Percentiles rank a stretch among this genome's conserved stretches.
Conservation (phyloP, 2,888 invertebrate species). For the Plebejus anna region DNA sequence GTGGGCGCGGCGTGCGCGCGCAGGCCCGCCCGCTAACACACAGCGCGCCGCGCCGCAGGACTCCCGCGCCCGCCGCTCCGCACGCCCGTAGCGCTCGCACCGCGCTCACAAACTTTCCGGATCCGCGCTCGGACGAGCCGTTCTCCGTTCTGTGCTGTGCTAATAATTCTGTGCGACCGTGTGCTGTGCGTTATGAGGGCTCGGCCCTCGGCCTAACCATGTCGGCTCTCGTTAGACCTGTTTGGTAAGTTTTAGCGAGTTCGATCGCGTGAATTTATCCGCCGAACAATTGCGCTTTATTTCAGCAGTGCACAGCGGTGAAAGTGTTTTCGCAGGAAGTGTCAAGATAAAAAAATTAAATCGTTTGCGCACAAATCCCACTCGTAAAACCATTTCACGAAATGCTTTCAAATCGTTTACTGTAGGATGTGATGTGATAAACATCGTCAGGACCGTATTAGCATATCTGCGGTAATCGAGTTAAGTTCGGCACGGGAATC, state of each 20-base stretch:
- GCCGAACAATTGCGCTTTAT: conserved; percentile 45
- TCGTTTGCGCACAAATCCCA: conserved; percentile 77
- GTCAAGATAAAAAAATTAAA: conserved; percentile 54
- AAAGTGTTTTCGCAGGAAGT: conserved; percentile 54
- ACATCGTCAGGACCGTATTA: conserved; percentile 47
- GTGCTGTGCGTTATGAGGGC: conserved; percentile 70
- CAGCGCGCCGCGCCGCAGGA: conserved; percentile 71
- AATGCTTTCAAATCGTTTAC: conserved; percentile 63
- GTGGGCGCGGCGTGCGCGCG: conserved; percentile 71
- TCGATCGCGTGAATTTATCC: conserved; percentile 31
- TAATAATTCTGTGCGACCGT: conserved; percentile 54
- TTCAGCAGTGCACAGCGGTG: conserved; percentile 69
- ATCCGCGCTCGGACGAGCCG: conserved; percentile 51
- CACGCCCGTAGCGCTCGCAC: conserved; percentile 54
- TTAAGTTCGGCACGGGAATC: conserved; percentile 52
- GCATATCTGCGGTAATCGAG: conserved; percentile 56
- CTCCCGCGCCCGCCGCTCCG: conserved; percentile 60
- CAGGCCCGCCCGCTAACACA: conserved; percentile 51
- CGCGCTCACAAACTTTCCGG: conserved; percentile 58
- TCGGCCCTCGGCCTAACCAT: conserved; percentile 71
- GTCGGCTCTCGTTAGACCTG: conserved; percentile 78
- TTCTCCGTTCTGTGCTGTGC: conserved; percentile 57
- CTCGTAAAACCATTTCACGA: conserved; percentile 79
- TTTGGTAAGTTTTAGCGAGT: conserved; percentile 68
- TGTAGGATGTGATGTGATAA: conserved; percentile 19